Conservation (phyloP, 2,888 invertebrate species). For the Desoria tigrina region DNA sequence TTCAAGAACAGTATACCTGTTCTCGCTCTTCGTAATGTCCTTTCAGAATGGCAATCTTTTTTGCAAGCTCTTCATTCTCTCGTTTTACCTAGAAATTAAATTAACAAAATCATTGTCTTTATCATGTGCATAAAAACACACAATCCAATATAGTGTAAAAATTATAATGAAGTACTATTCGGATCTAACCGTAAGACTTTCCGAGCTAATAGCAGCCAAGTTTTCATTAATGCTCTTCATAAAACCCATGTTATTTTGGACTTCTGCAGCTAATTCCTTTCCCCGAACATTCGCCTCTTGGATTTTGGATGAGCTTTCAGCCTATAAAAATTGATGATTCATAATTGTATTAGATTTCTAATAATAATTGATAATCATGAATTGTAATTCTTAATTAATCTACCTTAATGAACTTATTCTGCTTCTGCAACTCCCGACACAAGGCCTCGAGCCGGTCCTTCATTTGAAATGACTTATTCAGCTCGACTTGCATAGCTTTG, state of each 20-base stretch:
- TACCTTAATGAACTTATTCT: constrained; percentile 53
- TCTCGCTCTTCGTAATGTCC: constrained; percentile 52
- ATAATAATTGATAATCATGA: not conserved
- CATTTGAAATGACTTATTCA: constrained; percentile 47
- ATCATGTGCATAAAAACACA: no score
- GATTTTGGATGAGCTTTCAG: constrained; percentile 51
- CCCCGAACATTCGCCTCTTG: constrained; percentile 53
- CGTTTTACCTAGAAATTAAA: constrained; percentile 40
- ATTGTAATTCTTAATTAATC: not conserved
- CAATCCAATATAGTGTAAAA: no score
- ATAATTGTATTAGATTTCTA: not conserved
- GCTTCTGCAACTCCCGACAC: constrained; percentile 53
- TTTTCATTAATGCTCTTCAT: constrained; percentile 53
- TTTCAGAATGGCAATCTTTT: constrained; percentile 47
- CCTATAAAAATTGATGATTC: constrained; percentile 31
- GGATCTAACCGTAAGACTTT: constrained; percentile 46
- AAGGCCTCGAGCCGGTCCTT: constrained; percentile 51
- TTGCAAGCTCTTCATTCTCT: constrained; percentile 51
- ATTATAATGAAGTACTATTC: not conserved
- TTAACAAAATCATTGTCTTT: not conserved
- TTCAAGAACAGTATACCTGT: no score
- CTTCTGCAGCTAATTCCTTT: constrained; percentile 50
- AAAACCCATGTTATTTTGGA: constrained; percentile 53
- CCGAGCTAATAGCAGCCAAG: constrained; percentile 50
- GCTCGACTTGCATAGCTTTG: constrained; percentile 44